These are phyloP conservation scores for Anser cygnoides DNA, from an alignment of 2,113 vertebrate genomes.

Conservation along the genomic window DNA sequence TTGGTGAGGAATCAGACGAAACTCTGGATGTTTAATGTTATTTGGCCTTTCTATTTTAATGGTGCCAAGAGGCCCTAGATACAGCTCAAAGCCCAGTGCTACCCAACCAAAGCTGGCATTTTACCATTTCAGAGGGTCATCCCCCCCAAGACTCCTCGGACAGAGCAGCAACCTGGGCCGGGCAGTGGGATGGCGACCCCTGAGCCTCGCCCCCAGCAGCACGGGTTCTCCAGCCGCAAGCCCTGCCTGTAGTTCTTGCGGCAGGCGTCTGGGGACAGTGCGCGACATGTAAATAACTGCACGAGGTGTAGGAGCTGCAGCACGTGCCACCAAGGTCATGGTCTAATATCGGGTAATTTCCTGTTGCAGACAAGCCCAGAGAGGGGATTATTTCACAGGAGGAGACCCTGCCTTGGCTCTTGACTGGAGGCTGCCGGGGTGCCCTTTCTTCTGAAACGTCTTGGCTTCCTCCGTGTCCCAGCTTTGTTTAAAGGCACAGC, in stretches of 20 bases:
- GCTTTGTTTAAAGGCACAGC: neutral
- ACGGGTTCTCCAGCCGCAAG: too few species aligned
- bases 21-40: neutral
- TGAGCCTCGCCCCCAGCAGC: neutral
- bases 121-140: neutral
- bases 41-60: neutral
- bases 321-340: neutral
- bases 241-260: neutral
- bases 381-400: neutral
- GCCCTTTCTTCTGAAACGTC: neutral
- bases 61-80: neutral
- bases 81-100: neutral
- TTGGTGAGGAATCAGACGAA: neutral
- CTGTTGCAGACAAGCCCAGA: neutral
- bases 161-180: too few species aligned
- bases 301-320: too few species aligned
- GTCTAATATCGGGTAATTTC: neutral
- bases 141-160: neutral
- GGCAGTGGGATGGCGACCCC: too few species aligned
- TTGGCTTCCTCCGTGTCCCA: neutral
- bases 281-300: neutral
- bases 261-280: neutral
- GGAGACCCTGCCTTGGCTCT: neutral
- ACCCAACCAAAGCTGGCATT: neutral
- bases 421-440: neutral